Evolutionary conservation across 2,797 vertebrate genomes (phyloP), one percentile per base, ranked within the genome.

Genomic region (Syndactyla subalaris): DNA sequence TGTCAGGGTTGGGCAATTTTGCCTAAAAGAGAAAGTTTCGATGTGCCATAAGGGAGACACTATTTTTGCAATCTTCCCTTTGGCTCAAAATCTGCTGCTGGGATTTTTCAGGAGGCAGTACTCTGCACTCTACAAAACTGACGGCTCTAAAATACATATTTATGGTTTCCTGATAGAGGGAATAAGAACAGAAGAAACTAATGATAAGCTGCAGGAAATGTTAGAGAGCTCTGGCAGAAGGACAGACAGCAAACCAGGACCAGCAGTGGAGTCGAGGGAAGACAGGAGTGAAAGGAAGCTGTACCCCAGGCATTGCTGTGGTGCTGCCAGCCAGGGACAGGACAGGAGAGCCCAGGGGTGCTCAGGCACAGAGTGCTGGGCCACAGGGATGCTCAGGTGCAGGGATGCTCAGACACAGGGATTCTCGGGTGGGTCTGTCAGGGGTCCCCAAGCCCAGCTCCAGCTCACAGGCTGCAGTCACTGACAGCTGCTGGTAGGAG

Each of bases 11-110:
- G 87, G 85, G 61, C 81, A 91, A 96, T 92, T 95, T 81, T 1
- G 26, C 85, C 93, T 92, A 38, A 77, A 95, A 96, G 93, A 88
- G 78, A 91, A 96, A 93, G 93, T 95, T 95, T 65, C 72, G 14
- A 65, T 55, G 75, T 65, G 93, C 94, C 94, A 93, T 94, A 96
- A 96, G 96, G 96, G 94, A 96, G 75, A 85, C 94, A 95, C 95
- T 96, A 96, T 96, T 96, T 93, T 92, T 96, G 89, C 87, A 85
- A 19, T 63, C 82, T 95, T 95, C 95, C 95, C 94, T 96, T 89
- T 95, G 95, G 95, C 96, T 95, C 89, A 80, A 91, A 96, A 93
- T 91, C 93, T 94, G 94, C 94, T 95, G 91, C 89, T 88, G 91
- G 92, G 88, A 92, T 83, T 91, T 92, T 94, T 83, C 85, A 92